A percentile compares a stretch with the other conserved stretches of the same genome.
Evolutionary conservation across 2,113 vertebrate genomes (phyloP).

Genomic region (Malurus cyaneus): DNA sequence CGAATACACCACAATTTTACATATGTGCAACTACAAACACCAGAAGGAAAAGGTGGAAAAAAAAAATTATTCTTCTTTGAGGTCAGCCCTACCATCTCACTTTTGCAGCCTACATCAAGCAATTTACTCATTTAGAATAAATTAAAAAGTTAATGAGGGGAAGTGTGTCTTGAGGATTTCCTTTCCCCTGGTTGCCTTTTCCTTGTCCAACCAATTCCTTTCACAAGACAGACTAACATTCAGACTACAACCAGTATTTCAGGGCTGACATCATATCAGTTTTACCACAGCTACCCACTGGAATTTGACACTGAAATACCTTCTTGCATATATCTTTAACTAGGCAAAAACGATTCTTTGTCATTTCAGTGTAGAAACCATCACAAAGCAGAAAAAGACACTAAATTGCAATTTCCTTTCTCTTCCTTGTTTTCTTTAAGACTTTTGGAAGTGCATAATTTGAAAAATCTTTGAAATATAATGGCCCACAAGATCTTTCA

Average conservation of each 20-base stretch:
- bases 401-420: neutral
- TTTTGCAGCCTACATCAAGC: neutral
- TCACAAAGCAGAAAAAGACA: neutral
- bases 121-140: neutral
- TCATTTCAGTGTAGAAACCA: neutral
- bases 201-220: neutral
- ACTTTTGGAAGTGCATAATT: neutral
- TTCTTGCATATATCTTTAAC: neutral
- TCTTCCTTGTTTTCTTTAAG: fast-evolving
- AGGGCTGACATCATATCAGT: fast-evolving
- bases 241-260: neutral
- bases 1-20: neutral
- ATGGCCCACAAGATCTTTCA: neutral
- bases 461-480: neutral
- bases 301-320: neutral
- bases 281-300: neutral
- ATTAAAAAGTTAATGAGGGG: neutral
- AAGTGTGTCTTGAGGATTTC: constrained; percentile 1
- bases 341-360: neutral
- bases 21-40: neutral
- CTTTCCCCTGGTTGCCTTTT: neutral
- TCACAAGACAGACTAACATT: fast-evolving
- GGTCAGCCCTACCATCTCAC: neutral
- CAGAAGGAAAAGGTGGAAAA: neutral
- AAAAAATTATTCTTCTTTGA: neutral